These are phyloP conservation scores for Matsumurasca onukii DNA, from an alignment of 1,140 invertebrate species.

Conservation along the genomic window DNA sequence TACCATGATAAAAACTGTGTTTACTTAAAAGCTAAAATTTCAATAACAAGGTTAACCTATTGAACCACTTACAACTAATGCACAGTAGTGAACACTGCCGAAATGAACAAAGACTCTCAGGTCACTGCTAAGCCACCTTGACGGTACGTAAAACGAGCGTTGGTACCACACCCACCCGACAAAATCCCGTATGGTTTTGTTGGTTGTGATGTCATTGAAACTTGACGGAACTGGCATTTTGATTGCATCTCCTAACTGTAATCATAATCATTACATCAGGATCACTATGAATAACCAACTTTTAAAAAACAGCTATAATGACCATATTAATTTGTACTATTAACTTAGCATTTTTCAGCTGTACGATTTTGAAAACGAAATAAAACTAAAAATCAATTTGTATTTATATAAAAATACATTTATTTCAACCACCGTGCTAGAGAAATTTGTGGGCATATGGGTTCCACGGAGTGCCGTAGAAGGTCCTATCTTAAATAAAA, in stretches of 20 bases:
- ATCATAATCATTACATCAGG: constrained; percentile 39
- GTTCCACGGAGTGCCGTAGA: no score
- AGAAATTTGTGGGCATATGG: no score
- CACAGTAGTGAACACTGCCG: constrained; percentile 55
- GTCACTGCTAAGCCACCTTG: constrained; percentile 46
- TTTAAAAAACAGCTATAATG: not conserved
- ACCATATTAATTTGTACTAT: not conserved
- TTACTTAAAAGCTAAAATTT: no score
- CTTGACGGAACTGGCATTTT: constrained; percentile 83
- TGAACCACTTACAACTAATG: constrained; percentile 53
- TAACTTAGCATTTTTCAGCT: not conserved
- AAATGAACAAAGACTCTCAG: constrained; percentile 51
- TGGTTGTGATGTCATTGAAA: constrained; percentile 92
- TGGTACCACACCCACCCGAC: constrained; percentile 67
- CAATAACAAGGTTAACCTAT: no score
- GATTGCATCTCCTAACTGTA: constrained; percentile 56
- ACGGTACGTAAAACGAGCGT: constrained; percentile 48
- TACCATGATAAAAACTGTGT: no score
- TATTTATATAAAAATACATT: not conserved
- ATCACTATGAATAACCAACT: not conserved
- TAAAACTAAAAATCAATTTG: not conserved
- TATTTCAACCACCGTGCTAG: not conserved
- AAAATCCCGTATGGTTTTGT: constrained; percentile 80
- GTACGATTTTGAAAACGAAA: not conserved
- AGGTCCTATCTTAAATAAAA: no score